These are phyloP conservation scores for Euthynnus affinis DNA, from an alignment of 2,797 vertebrate genomes.

Conservation along the genomic window DNA sequence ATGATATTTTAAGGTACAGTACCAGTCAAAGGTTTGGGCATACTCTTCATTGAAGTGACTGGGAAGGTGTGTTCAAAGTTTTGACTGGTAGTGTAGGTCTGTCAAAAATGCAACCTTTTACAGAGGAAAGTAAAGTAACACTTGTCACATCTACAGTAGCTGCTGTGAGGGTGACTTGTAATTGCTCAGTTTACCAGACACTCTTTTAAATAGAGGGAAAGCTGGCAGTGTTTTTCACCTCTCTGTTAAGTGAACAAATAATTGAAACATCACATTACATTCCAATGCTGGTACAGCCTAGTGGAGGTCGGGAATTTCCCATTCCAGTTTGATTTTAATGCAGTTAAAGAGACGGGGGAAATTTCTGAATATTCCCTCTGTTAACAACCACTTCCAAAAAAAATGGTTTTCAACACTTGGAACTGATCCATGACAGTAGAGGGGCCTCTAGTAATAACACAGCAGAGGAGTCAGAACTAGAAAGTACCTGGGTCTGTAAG, in stretches of 20 bases:
- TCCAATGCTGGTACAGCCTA: slow-evolving; percentile 1
- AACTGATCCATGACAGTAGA: background rate
- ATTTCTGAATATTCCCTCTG: slow-evolving; percentile 1
- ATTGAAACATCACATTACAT: slow-evolving; percentile 30
- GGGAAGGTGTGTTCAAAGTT: too few species aligned
- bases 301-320: background rate
- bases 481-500: slow-evolving; percentile 12
- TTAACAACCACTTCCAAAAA: background rate
- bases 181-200: background rate
- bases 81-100: background rate
- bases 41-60: too few species aligned
- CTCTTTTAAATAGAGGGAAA: background rate
- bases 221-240: background rate
- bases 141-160: background rate
- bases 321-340: slow-evolving; percentile 26
- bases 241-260: slow-evolving; percentile 2
- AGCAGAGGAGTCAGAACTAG: background rate
- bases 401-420: background rate
- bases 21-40: too few species aligned
- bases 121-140: background rate
- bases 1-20: too few species aligned
- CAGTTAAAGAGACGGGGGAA: background rate
- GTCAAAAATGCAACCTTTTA: background rate
- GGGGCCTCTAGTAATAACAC: background rate
- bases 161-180: background rate